A percentile compares a stretch with the other conserved stretches of the same genome.
phyloP scores from a whole-genome alignment of 1,140 invertebrate genomes.

The Drosophila tsacasi region DNA sequence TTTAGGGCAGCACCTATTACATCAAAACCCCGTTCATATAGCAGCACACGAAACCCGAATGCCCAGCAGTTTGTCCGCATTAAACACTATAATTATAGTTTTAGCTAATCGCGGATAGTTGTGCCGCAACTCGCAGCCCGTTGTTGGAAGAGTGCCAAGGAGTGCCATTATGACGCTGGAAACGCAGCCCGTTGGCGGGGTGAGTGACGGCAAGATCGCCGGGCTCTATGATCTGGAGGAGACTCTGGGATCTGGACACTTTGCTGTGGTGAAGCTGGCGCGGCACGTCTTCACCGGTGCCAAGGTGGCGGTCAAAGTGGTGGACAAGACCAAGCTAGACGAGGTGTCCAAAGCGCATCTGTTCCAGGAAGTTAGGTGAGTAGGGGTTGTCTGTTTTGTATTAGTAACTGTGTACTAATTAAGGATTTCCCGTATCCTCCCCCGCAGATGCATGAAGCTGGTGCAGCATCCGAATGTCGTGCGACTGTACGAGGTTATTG shows the following conservation, averaged over 20 bases:
- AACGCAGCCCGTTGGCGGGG: conserved; percentile 71
- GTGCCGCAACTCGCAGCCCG: conserved; percentile 35
- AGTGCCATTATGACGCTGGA: conserved; percentile 68
- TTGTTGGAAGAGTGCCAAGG: conserved; percentile 45
- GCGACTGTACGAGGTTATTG: conserved; percentile 99
- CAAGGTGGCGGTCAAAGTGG: conserved; percentile 97
- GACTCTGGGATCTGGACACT: conserved; percentile 97
- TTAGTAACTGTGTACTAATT: too few relatives aligned
- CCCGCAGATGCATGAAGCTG: conserved; percentile 97
- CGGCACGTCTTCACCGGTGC: conserved; percentile 99
- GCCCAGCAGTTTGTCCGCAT: conserved; percentile 23
- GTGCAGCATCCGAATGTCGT: conserved; percentile 99
- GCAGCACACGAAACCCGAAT: conserved; percentile 12
- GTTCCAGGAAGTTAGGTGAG: conserved; percentile 94
- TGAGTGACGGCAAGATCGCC: conserved; percentile 96
- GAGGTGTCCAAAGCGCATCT: conserved; percentile 98
- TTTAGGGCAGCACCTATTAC: conserved; percentile 23
- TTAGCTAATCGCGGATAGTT: conserved; percentile 58
- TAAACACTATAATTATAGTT: conserved; percentile 50
- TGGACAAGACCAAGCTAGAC: conserved; percentile 99
- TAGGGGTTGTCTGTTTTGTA: not conserved
- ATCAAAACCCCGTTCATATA: conserved; percentile 22
- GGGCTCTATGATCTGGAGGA: conserved; percentile 98
- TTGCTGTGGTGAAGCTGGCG: conserved; percentile 99
- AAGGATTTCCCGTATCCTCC: not conserved